Conservation (phyloP, 2,113 vertebrate species). For the Phaetusa simplex region DNA sequence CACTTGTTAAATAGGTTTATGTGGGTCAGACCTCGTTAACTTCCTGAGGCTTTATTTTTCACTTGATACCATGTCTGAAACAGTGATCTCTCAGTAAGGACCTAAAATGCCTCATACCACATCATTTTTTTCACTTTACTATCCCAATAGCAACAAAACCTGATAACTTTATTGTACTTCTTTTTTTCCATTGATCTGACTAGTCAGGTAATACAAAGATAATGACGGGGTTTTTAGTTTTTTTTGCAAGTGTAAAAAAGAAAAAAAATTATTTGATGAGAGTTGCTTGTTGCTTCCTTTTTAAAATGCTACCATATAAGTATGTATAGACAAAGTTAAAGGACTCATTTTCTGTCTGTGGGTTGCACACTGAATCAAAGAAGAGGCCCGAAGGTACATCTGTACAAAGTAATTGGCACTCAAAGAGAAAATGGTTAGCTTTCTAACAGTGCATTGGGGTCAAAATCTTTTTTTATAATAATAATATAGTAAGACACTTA, state of each 20-base stretch:
- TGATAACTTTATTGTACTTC: not conserved
- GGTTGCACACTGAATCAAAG: slow-evolving; percentile 42
- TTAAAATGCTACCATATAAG: not conserved
- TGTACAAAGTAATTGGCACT: slow-evolving; percentile 72
- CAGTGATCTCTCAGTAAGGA: not conserved
- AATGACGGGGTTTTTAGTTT: not conserved
- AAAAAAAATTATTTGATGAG: not conserved
- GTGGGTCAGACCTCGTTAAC: not conserved
- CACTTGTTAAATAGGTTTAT: not conserved
- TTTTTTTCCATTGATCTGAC: not conserved
- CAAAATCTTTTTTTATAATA: slow-evolving; percentile 65
- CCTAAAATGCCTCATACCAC: not conserved
- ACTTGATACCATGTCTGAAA: not conserved
- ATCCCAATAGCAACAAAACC: not conserved
- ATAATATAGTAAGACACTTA: slow-evolving; percentile 65
- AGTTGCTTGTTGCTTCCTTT: slow-evolving; percentile 11
- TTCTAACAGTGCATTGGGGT: slow-evolving; percentile 58
- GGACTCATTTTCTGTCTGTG: slow-evolving; percentile 41
- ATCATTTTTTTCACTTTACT: not conserved
- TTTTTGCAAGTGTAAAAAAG: not conserved
- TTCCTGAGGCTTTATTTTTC: not conserved
- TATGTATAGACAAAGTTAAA: slow-evolving; percentile 57
- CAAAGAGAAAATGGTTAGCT: slow-evolving; percentile 67
- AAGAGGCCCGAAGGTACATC: slow-evolving; percentile 57
- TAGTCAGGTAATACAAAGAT: not conserved